Conservation (phyloP, 2,888 invertebrate genomes). For the Meloe dianella region DNA sequence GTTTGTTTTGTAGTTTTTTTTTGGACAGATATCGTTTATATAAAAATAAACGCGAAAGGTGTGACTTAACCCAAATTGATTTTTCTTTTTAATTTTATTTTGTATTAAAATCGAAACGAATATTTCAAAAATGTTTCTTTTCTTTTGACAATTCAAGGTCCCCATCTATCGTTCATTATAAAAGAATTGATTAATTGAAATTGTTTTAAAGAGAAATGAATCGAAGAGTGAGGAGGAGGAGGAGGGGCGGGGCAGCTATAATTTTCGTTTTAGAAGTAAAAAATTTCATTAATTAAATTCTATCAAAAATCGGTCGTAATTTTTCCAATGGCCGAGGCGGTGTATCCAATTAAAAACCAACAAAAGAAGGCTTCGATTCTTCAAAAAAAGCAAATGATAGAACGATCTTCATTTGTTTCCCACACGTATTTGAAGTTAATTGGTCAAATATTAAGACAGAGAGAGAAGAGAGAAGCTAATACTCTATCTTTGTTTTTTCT, state of each 20-base stretch:
- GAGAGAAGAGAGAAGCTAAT: too few relatives aligned
- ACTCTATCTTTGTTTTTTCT: too few relatives aligned
- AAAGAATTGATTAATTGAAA: slow-evolving; percentile 2
- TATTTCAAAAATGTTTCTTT: too few relatives aligned
- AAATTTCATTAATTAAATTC: neutral
- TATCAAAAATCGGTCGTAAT: neutral
- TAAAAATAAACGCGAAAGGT: neutral
- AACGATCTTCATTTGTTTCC: neutral
- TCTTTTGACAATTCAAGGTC: neutral
- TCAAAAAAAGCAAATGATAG: neutral
- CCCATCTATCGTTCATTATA: neutral
- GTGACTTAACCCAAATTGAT: slow-evolving; percentile 4
- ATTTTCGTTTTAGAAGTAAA: neutral
- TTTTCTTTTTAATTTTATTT: neutral
- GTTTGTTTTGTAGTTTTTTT: neutral
- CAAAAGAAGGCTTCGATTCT: neutral
- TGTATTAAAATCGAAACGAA: neutral
- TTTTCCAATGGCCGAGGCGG: neutral
- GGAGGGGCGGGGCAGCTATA: neutral
- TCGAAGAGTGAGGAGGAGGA: too few relatives aligned
- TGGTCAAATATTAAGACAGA: too few relatives aligned
- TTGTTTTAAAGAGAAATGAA: too few relatives aligned
- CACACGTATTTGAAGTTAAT: neutral
- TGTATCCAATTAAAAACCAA: neutral
- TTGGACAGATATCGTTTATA: neutral